Evolutionary conservation across 2,888 invertebrate species (phyloP), one percentile per base, ranked within the genome.

Genomic region (Apodemia duryi): DNA sequence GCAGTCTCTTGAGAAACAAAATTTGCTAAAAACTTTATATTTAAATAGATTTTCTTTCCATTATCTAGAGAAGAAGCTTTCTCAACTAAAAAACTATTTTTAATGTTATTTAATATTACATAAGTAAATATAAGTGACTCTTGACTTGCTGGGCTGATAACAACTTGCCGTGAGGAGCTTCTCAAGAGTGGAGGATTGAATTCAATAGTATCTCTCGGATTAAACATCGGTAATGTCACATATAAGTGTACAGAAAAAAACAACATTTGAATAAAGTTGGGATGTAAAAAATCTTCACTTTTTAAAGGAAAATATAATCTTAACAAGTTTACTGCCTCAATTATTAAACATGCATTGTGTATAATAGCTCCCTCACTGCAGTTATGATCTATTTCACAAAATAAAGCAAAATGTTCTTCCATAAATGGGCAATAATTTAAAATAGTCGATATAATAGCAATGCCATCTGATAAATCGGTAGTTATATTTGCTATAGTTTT

Each of bases 381-480:
- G 85, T 67, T 87, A 78, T 92, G 86, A 35, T 78, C 72, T 52
- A 88, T 71, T 73, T 92, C 93, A 72, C 93, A 84, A 66, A 93
- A 91, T 35, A 75, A 71, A 52, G 91, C 83, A 72, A 86, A 92
- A 63, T 90, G 80, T 0, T 88, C 77, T 43, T 76, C 75, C 54
- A 95, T 74, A 76, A 93, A 95, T 0, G 94, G 93, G 74, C 95
- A 95, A 72, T 93, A 92, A 62, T 85, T 85, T n/a, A 89, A 78
- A 62, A 94, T 92, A 5, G 92, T 82, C 6, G 93, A 91, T 61
- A 91, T 90, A 38, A 95, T 76, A 29, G 93, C 93, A 38, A 94
- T 76, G 2, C 94, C 91, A 72, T 95, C 94, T 32, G 81, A 79
- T 52, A 95, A 77, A 77, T 93, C 93, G 1, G 79, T 77, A 1